Conservation (phyloP, 2,797 vertebrate genomes). For the Phataginus tetradactyla region DNA sequence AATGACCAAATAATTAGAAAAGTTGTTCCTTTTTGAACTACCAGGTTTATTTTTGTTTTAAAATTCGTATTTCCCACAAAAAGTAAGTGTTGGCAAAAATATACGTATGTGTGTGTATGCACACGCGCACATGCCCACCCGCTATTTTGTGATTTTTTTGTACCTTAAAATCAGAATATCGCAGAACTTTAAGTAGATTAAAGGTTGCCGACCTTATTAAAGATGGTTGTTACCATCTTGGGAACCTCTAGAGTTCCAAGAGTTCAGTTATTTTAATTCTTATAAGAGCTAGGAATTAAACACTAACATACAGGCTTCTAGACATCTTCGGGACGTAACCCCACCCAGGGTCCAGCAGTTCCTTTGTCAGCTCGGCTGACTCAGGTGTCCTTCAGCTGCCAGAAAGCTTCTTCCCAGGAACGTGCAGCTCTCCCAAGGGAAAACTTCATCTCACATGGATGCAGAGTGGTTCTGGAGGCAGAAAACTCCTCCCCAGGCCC, state of each 20-base stretch:
- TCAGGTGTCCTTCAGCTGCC: too few relatives aligned
- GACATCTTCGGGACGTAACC: not conserved
- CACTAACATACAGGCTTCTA: not conserved
- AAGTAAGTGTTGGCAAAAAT: not conserved
- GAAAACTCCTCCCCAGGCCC: not conserved
- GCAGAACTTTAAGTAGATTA: not conserved
- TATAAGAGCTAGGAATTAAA: not conserved
- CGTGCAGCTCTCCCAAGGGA: not conserved
- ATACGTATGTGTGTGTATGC: not conserved
- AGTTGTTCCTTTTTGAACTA: not conserved
- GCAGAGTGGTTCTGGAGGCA: not conserved
- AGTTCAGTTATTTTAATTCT: conserved; percentile 3
- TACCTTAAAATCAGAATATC: conserved; percentile 20
- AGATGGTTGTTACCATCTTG: not conserved
- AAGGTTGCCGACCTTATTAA: not conserved
- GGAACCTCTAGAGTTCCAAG: not conserved
- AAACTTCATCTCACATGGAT: not conserved
- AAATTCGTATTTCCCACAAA: not conserved
- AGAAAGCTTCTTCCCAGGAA: not conserved
- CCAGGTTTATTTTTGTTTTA: conserved; percentile 19
- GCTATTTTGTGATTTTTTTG: not conserved
- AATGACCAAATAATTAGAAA: not conserved
- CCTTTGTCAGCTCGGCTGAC: too few relatives aligned
- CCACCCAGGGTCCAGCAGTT: not conserved
- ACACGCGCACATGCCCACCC: rapidly evolving